Base-by-base conservation (phyloP, 2,797 vertebrate genomes). In the Falco novaeseelandiae region DNA sequence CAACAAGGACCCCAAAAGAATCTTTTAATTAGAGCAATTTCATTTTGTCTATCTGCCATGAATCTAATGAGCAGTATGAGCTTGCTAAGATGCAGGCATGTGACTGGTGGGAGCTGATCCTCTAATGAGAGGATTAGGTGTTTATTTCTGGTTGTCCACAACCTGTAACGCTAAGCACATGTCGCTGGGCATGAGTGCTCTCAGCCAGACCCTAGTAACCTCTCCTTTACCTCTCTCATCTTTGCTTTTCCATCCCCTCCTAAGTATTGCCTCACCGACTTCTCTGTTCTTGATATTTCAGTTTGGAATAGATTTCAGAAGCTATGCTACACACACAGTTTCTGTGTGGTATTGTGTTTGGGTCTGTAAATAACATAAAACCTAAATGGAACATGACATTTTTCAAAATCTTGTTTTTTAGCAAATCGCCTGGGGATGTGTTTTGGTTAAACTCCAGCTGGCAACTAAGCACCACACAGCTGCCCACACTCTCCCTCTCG, bases 41-140 rank as follows among this genome's bases (percentile, higher is more conserved):
- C 26, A 16, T 81, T 71, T 49, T 85, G 12, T 79, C 19, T 79
- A 0, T 88, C 69, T 79, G 27, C 72, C 16, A 3, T 71, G 34
- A 83, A 65, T 38, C 46, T 88, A 59, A 80, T 0, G 0, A 84
- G 78, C 32, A 81, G 34, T 36, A 27, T 34, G 83, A 93, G 67
- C 65, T 51, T 92, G 65, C 46, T 63, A 52, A 83, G 83, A 59
- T 71, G 49, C 21, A 89, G 52, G 74, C 73, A n/a, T 17, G 78
- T 91, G 87, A 86, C 32, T 26, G 46, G 27, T 40, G 36, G 72
- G 85, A 89, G 95, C 62, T 95, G 90, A 95, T 85, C 51, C 62
- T 84, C 82, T 96, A 67, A 89, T 59, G 83, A 89, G 78, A 77
- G 90, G 93, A 91, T 97, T 96, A 97, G 65, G 38, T 94, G 87